These are phyloP conservation scores for Aproaerema taeniolella DNA, from an alignment of 2,888 invertebrate genomes.

Conservation along the genomic window DNA sequence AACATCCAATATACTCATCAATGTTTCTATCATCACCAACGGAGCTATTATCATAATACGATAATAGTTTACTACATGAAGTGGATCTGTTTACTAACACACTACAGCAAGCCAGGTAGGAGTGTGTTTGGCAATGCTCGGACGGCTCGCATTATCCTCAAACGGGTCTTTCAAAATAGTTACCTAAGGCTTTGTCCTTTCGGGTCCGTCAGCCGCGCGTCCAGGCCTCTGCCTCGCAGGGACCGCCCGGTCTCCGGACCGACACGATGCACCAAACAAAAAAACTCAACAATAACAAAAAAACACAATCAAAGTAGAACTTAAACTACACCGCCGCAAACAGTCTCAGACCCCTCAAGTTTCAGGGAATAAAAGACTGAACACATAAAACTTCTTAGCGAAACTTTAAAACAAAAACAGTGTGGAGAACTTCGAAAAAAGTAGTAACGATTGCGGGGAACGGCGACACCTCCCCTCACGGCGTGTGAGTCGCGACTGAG, in stretches of 20 bases:
- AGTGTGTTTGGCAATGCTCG: conserved; percentile 10
- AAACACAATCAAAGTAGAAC: conserved; percentile 71
- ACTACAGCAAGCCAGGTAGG: conserved; percentile 13
- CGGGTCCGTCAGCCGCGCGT: conserved; percentile 58
- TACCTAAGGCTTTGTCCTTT: conserved; percentile 74
- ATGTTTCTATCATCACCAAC: conserved; percentile 2
- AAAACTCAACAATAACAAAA: conserved; percentile 75
- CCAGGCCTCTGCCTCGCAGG: conserved; percentile 65
- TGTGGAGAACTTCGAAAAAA: conserved; percentile 73
- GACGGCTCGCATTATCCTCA: conserved; percentile 7
- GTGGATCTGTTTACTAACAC: conserved; percentile 14
- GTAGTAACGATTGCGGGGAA: conserved; percentile 61
- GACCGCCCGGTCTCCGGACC: conserved; percentile 65
- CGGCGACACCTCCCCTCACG: conserved; percentile 66
- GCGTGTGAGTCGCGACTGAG: conserved; percentile 71
- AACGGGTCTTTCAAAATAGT: conserved; percentile 43
- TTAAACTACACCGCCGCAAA: conserved; percentile 59
- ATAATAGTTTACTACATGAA: conserved; percentile 7
- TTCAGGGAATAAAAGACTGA: conserved; percentile 51
- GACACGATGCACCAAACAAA: conserved; percentile 76
- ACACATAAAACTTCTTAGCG: conserved; percentile 65
- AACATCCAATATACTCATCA: background rate
- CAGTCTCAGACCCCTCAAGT: conserved; percentile 57
- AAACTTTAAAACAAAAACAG: conserved; percentile 73
- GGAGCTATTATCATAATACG: conserved; percentile 5